Percentiles rank a stretch among this genome's conserved stretches.
phyloP scores from a whole-genome alignment of 2,797 vertebrate species.

The Silurus aristotelis region DNA sequence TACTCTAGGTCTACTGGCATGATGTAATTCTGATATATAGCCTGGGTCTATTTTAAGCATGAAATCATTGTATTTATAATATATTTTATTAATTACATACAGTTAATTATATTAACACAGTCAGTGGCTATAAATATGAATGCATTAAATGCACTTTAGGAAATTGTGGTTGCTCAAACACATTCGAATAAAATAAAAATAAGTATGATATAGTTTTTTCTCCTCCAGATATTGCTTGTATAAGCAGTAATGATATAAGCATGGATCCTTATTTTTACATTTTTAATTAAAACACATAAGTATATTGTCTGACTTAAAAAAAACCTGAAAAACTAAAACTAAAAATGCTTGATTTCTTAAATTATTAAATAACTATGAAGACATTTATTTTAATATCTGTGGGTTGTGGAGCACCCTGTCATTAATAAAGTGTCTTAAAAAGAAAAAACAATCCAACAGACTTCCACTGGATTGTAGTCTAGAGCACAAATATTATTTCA shows the following conservation, averaged over 20 bases:
- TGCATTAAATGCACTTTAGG: background rate
- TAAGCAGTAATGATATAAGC: background rate
- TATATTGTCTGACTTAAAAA: background rate
- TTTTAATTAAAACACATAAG: background rate
- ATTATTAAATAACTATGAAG: too few relatives aligned
- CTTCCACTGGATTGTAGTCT: slow-evolving; percentile 43
- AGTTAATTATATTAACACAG: background rate
- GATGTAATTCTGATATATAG: background rate
- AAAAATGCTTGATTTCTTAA: too few relatives aligned
- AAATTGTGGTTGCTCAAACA: background rate
- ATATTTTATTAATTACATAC: background rate
- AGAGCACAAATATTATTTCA: slow-evolving; percentile 14
- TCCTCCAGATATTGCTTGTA: too few relatives aligned
- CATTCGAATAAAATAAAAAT: background rate
- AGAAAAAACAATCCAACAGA: too few relatives aligned
- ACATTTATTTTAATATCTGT: too few relatives aligned
- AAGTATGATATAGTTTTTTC: too few relatives aligned
- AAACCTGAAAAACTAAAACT: background rate
- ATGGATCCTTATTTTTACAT: background rate
- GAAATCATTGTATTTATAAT: background rate
- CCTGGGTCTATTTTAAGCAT: background rate
- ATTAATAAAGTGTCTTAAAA: too few relatives aligned
- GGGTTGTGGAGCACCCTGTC: too few relatives aligned
- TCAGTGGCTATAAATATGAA: background rate
- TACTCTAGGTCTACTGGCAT: background rate